These are phyloP conservation scores for Phragmatobia fuliginosa DNA, from an alignment of 2,888 invertebrate species.

Conservation along the genomic window DNA sequence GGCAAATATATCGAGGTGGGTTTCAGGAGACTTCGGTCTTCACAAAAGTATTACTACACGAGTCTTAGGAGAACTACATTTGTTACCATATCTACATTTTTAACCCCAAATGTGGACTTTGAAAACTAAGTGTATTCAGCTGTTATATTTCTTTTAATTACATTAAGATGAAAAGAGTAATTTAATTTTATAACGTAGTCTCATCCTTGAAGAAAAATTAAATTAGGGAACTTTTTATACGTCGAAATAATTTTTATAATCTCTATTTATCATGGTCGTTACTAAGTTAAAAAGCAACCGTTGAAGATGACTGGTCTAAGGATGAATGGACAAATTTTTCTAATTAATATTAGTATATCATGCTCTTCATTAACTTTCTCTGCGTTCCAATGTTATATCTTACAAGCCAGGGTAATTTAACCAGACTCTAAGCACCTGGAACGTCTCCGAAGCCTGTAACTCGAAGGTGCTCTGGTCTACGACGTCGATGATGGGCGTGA, in stretches of 20 bases:
- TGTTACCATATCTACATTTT: too few species aligned
- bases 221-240: neutral
- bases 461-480: conserved; percentile 92
- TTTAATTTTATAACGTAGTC: neutral
- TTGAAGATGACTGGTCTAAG: neutral
- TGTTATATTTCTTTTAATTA: neutral
- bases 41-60: neutral
- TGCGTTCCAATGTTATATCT: neutral
- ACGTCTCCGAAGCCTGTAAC: conserved; percentile 63
- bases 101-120: neutral
- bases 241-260: neutral
- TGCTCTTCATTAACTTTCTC: neutral
- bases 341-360: neutral
- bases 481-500: conserved; percentile 98
- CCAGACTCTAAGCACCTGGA: conserved; percentile 62
- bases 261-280: neutral
- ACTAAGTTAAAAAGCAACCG: neutral
- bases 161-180: neutral
- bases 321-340: neutral
- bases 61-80: neutral
- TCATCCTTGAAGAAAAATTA: neutral
- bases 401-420: neutral
- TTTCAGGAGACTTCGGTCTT: too few species aligned
- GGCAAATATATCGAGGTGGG: too few species aligned
- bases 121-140: neutral